These are phyloP conservation scores for Kryptolebias ocellatus DNA, from an alignment of 2,797 vertebrate genomes.

Conservation along the genomic window DNA sequence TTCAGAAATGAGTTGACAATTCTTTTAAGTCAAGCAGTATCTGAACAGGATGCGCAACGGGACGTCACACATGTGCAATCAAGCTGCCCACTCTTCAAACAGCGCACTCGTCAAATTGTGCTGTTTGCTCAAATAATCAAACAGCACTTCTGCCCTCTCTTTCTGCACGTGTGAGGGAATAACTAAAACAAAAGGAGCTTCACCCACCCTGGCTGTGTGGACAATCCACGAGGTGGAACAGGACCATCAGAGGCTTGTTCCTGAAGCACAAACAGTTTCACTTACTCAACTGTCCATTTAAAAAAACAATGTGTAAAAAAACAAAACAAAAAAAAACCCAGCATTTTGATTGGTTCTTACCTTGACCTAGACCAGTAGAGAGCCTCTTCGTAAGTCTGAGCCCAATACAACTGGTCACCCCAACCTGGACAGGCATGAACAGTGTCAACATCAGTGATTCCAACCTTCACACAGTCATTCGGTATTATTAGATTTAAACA, in stretches of 20 bases:
- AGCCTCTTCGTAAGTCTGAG: constrained; percentile 95
- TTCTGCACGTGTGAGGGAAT: too few species aligned
- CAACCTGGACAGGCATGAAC: constrained; percentile 83
- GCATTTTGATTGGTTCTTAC: constrained; percentile 69
- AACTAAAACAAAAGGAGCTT: not conserved
- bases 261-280: constrained; percentile 70
- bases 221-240: constrained; percentile 94
- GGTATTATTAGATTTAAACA: constrained; percentile 7
- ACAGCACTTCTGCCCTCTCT: too few species aligned
- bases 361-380: constrained; percentile 87
- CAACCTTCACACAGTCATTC: not conserved
- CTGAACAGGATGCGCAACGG: constrained; percentile 12
- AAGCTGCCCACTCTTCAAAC: not conserved
- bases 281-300: constrained; percentile 1
- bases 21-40: not conserved
- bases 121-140: too few species aligned
- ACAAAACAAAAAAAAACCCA: not conserved
- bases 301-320: not conserved
- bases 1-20: not conserved
- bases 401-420: constrained; percentile 96
- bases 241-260: constrained; percentile 93
- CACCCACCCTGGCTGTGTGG: constrained; percentile 89
- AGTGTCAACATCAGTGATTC: not conserved
- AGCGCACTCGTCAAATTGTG: too few species aligned
- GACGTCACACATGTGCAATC: constrained; percentile 25